phyloP scores from a whole-genome alignment of 2,888 invertebrate genomes.

The Agrilus cyanescens region DNA sequence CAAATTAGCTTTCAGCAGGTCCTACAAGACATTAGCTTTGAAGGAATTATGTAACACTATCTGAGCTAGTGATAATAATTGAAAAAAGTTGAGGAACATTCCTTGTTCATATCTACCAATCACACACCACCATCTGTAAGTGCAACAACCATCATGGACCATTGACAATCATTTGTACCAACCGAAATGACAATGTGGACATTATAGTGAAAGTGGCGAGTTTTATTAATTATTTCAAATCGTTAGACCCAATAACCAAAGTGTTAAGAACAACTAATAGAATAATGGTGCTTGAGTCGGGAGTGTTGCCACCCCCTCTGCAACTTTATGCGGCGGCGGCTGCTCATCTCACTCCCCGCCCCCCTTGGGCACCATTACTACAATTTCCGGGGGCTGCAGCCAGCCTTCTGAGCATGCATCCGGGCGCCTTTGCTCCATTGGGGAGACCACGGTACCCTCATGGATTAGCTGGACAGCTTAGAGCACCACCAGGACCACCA shows the following conservation, averaged over 20 bases:
- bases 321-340: slow-evolving; percentile 60
- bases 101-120: neutral
- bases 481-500: slow-evolving; percentile 34
- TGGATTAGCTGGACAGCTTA: slow-evolving; percentile 26
- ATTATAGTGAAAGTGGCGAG: no score
- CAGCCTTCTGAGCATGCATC: slow-evolving; percentile 34
- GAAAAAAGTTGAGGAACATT: no score
- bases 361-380: slow-evolving; percentile 36
- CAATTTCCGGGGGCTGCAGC: slow-evolving; percentile 37
- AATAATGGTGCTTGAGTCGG: slow-evolving; percentile 50
- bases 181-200: no score
- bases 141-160: neutral
- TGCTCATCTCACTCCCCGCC: slow-evolving; percentile 51
- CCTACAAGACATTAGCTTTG: slow-evolving; percentile 7
- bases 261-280: slow-evolving; percentile 21
- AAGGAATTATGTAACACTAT: slow-evolving; percentile 2
- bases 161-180: no score
- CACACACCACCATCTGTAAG: neutral
- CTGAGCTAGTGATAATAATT: no score
- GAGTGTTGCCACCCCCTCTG: slow-evolving; percentile 55
- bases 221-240: neutral
- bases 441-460: slow-evolving; percentile 33
- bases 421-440: slow-evolving; percentile 35
- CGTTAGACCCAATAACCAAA: slow-evolving; percentile 11
- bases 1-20: slow-evolving; percentile 9